These are phyloP conservation scores for Burhinus bistriatus DNA, from an alignment of 2,113 vertebrate genomes.

Conservation along the genomic window DNA sequence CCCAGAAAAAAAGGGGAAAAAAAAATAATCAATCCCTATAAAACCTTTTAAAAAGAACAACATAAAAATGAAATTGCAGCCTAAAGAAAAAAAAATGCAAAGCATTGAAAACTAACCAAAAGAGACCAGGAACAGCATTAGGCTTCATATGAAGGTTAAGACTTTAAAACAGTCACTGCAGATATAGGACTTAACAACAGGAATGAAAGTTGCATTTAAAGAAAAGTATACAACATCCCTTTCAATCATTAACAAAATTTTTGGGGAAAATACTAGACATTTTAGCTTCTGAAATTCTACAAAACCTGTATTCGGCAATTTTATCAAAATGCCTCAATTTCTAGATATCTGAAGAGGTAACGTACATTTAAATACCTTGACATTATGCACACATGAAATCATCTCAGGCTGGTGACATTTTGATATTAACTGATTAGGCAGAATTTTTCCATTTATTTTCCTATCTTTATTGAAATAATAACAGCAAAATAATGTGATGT, in stretches of 20 bases:
- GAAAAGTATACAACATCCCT: neutral
- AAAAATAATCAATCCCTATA: neutral
- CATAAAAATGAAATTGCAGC: neutral
- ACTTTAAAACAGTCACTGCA: neutral
- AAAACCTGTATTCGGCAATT: neutral
- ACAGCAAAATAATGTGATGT: neutral
- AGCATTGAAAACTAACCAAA: neutral
- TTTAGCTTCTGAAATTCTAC: neutral
- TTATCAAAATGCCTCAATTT: neutral
- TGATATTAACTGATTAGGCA: neutral
- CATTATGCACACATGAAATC: neutral
- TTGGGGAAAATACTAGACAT: fast-evolving
- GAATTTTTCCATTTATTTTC: neutral
- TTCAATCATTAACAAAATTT: neutral
- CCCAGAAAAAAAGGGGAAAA: neutral
- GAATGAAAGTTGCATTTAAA: neutral
- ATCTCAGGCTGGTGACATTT: neutral
- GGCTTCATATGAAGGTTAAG: neutral
- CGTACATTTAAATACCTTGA: neutral
- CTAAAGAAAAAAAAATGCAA: neutral
- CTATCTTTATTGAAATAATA: neutral
- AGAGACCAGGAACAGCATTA: neutral
- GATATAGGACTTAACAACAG: neutral
- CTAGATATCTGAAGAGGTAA: neutral
- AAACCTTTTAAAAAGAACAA: neutral